Conservation (phyloP, 2,888 invertebrate species). For the Sepioteuthis lessoniana region DNA sequence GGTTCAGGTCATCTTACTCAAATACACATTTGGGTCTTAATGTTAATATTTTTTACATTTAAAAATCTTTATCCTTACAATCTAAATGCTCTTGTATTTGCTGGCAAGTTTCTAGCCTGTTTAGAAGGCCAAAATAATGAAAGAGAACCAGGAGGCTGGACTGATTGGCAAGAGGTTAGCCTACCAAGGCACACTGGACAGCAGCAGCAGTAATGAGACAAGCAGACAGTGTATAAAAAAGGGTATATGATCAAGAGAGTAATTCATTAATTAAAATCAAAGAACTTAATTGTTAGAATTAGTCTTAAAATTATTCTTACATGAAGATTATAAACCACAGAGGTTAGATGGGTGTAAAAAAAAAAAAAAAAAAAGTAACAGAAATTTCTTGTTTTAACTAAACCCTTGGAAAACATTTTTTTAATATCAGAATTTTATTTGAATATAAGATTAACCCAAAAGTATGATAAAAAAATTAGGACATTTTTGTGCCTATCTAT, state of each 20-base stretch:
- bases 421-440: too few species aligned
- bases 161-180: constrained; percentile 8
- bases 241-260: neutral
- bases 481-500: too few species aligned
- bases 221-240: neutral
- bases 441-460: too few species aligned
- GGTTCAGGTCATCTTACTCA: neutral
- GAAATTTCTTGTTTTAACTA: too few species aligned
- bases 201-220: neutral
- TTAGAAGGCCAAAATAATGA: neutral
- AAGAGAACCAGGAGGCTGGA: constrained; percentile 33
- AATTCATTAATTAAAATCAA: neutral
- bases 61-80: neutral
- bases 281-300: neutral
- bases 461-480: too few species aligned
- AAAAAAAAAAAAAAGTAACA: too few species aligned
- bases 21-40: neutral
- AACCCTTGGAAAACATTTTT: too few species aligned
- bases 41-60: neutral
- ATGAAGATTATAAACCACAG: too few species aligned
- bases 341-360: too few species aligned
- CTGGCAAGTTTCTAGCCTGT: neutral
- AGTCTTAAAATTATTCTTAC: too few species aligned
- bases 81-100: neutral
- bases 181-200: constrained; percentile 33